Conservation (phyloP, 2,888 invertebrate genomes). For the Zhuqinia jingwanae region DNA sequence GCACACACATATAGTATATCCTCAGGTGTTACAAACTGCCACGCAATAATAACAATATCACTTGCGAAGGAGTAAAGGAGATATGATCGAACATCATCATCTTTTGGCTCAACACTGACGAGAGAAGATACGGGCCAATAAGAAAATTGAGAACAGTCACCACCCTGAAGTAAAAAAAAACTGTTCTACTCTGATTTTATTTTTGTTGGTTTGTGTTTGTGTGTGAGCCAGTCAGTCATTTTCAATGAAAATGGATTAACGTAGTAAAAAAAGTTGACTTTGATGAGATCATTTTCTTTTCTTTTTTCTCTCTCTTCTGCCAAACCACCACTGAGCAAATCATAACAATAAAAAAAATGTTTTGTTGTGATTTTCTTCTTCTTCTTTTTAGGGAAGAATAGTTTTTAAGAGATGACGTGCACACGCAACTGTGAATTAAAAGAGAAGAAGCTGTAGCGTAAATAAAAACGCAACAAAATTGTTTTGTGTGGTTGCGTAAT, state of each 20-base stretch:
- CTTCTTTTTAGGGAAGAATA: not conserved
- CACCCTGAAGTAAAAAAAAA: conserved; percentile 50
- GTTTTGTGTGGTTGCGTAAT: conserved; percentile 34
- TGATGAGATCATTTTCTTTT: conserved; percentile 59
- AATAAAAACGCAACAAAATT: too few relatives aligned
- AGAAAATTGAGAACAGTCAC: conserved; percentile 34
- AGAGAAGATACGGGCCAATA: not conserved
- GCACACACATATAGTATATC: not conserved
- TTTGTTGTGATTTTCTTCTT: conserved; percentile 3
- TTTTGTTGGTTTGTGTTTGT: not conserved
- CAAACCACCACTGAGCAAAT: conserved; percentile 30
- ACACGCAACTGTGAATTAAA: not conserved
- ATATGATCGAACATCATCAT: conserved; percentile 57
- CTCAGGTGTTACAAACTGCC: conserved; percentile 33
- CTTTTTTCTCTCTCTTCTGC: conserved; percentile 2
- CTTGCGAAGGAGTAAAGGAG: conserved; percentile 24
- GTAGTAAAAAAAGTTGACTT: conserved; percentile 34
- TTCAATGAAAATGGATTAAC: conserved; percentile 36
- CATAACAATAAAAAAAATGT: conserved; percentile 6
- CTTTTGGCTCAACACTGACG: not conserved
- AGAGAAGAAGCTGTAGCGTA: too few relatives aligned
- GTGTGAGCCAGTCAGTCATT: conserved; percentile 48
- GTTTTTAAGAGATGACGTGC: not conserved
- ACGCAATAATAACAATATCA: conserved; percentile 50
- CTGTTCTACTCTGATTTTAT: not conserved